Evolutionary conservation across 2,113 vertebrate species (phyloP).

Genomic region (Microtus oregoni): DNA sequence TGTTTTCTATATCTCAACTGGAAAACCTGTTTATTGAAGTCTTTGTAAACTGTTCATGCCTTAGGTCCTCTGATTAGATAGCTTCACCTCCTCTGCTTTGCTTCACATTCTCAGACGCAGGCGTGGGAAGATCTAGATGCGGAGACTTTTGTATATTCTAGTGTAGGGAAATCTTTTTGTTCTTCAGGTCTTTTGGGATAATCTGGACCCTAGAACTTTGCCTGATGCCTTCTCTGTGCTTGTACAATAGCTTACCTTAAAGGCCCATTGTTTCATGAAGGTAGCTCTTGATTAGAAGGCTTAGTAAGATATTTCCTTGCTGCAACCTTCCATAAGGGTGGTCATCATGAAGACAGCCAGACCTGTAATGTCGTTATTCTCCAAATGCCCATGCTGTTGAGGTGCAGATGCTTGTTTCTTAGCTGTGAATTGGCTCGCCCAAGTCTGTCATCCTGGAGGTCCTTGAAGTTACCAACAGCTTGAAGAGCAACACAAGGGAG

Average conservation of each 20-base stretch:
- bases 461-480: neutral
- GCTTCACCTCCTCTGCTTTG: neutral
- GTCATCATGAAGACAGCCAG: neutral
- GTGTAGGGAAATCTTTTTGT: neutral
- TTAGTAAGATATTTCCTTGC: neutral
- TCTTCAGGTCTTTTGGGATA: neutral
- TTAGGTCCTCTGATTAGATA: neutral
- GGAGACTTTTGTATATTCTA: neutral
- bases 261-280: neutral
- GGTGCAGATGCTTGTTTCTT: neutral
- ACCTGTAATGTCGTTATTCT: neutral
- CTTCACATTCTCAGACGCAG: neutral
- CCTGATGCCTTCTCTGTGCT: neutral
- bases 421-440: neutral
- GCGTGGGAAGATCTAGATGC: neutral
- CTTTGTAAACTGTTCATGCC: neutral
- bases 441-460: neutral
- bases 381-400: neutral
- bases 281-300: neutral
- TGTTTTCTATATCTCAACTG: neutral
- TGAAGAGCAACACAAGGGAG: neutral
- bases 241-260: neutral
- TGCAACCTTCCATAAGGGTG: conserved; percentile 1
- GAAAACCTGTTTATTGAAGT: neutral
- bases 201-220: neutral